Evolutionary conservation across 2,113 vertebrate species (phyloP).

Genomic region (Shinisaurus crocodilurus): DNA sequence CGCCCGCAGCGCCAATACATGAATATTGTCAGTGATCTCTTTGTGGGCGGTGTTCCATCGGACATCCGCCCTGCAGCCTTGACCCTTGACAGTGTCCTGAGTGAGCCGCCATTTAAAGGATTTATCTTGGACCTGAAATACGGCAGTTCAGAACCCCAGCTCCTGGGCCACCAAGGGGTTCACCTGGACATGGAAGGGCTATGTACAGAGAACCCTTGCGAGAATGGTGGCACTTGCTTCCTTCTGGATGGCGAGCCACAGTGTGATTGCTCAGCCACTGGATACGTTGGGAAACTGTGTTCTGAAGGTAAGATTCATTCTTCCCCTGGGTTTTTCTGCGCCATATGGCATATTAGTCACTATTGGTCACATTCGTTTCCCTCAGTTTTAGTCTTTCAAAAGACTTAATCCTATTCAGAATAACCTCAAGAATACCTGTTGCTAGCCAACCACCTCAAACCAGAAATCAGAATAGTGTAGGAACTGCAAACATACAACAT

Average conservation of each 20-base stretch:
- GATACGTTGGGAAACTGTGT: conserved; percentile 91
- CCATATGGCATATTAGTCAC: conserved; percentile 20
- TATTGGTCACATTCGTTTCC: conserved; percentile 1
- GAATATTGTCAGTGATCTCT: conserved; percentile 96
- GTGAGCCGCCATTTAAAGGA: conserved; percentile 87
- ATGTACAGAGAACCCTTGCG: conserved; percentile 92
- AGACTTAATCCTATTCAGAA: background rate
- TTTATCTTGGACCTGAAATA: conserved; percentile 94
- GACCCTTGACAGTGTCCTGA: conserved; percentile 87
- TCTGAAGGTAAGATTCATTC: conserved; percentile 89
- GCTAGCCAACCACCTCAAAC: background rate
- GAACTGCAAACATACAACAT: background rate
- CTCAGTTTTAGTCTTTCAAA: conserved; percentile 1
- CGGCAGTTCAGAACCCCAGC: conserved; percentile 87
- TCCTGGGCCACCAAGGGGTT: conserved; percentile 89
- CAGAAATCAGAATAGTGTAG: background rate
- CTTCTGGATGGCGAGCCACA: conserved; percentile 89
- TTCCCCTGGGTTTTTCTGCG: background rate
- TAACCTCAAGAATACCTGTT: background rate
- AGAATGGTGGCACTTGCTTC: conserved; percentile 94
- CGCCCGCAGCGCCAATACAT: conserved; percentile 90
- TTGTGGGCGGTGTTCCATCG: conserved; percentile 90
- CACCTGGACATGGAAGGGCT: conserved; percentile 90
- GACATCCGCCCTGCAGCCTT: conserved; percentile 90
- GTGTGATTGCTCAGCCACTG: conserved; percentile 96